Percentiles rank a stretch among this genome's conserved stretches.
These are phyloP conservation scores for Karalla daura DNA, from an alignment of 2,797 vertebrate genomes.

Conservation along the genomic window DNA sequence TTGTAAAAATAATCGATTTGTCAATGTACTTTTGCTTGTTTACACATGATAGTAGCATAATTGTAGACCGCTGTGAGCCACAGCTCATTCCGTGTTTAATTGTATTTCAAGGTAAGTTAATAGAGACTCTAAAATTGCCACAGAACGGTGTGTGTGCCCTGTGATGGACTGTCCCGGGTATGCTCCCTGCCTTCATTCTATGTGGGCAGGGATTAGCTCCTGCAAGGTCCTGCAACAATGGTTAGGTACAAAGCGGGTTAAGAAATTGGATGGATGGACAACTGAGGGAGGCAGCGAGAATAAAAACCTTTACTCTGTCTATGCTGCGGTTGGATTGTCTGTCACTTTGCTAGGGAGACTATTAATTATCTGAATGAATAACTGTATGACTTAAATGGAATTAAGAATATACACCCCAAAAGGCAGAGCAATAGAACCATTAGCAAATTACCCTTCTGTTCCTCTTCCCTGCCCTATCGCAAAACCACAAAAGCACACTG, in stretches of 20 bases:
- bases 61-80: neutral
- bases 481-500: conserved; percentile 31
- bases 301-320: conserved; percentile 2
- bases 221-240: too few relatives aligned
- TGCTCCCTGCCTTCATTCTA: too few relatives aligned
- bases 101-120: too few relatives aligned
- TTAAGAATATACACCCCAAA: conserved; percentile 54
- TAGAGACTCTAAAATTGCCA: too few relatives aligned
- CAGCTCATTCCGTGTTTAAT: too few relatives aligned
- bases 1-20: neutral
- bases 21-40: conserved; percentile 2
- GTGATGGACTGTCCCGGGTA: too few relatives aligned
- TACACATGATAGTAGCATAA: neutral
- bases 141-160: too few relatives aligned
- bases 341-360: conserved; percentile 27
- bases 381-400: conserved; percentile 44
- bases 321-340: conserved; percentile 34
- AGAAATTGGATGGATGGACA: too few relatives aligned
- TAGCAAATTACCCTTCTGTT: conserved; percentile 55
- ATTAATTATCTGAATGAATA: conserved; percentile 56
- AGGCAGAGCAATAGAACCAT: conserved; percentile 49
- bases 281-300: conserved; percentile 11
- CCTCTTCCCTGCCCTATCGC: conserved; percentile 34
- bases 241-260: too few relatives aligned
- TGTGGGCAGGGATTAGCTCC: too few relatives aligned